Base-by-base conservation (phyloP, 2,888 invertebrate species). In the Pachycephus smyrnensis region DNA sequence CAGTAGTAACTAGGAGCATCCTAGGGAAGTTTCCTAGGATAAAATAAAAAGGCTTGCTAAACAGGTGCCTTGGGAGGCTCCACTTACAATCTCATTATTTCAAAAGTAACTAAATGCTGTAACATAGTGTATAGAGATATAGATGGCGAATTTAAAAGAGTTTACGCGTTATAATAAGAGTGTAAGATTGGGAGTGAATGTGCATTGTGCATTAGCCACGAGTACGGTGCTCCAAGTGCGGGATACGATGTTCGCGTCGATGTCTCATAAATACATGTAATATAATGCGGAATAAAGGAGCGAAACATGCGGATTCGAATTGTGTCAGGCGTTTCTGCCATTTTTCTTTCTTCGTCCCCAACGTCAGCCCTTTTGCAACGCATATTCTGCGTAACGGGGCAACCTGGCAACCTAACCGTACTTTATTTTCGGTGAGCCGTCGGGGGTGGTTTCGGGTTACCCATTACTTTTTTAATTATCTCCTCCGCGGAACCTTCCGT, bases 391-490 rank as follows among this genome's bases (percentile, higher is more conserved):
- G 55, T 55, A 55, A 55, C 55, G 15, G 55, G 55, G 55, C 55
- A 55, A 55, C 55, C 55, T 55, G 55, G 55, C 55, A 55, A 55
- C 55, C 55, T 55, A 55, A 55, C 55, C 55, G 55, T 55, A 55
- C 55, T 55, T 55, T 55, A 55, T 55, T 55, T 55, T 55, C 55
- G 55, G 55, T 55, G 55, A 55, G 55, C 23, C 55, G 55, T 55
- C 31, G 71, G 71, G 71, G 71, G 71, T 68, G 77, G 77, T 75
- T 36, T 76, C 75, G 75, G 77, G 77, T 86, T 84, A 80, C 84
- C 84, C 83, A 84, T 89, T 88, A 89, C 84, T 88, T 88, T 88
- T 88, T 87, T 88, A 89, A 89, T 89, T 87, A 83, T 83, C 83
- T 83, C 80, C 79, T 73, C 79, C 77, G 76, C 78, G 74, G 74